Evolutionary conservation across 2,113 vertebrate genomes (phyloP).

Genomic region (Phocoena sinus): DNA sequence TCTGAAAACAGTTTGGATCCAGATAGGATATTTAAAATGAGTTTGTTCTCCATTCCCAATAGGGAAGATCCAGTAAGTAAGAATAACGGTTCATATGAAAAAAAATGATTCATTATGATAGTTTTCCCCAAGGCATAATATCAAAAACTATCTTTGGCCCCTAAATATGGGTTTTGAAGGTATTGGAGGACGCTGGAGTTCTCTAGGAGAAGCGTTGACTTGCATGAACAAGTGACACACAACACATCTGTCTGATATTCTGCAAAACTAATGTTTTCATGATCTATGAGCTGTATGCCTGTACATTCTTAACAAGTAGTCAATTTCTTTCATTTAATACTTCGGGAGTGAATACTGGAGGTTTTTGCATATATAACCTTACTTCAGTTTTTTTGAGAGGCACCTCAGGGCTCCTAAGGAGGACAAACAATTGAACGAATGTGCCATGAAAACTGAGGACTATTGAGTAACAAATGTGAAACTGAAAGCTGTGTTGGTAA

Average conservation of each 20-base stretch:
- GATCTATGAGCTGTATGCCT: background rate
- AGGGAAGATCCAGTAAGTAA: background rate
- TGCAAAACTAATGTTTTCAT: background rate
- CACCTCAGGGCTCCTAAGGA: background rate
- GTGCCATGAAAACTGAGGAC: background rate
- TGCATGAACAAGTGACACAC: background rate
- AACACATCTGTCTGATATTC: background rate
- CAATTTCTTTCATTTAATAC: background rate
- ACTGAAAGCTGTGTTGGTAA: background rate
- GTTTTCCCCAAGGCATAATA: background rate
- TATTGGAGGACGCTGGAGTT: background rate
- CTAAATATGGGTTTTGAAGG: background rate
- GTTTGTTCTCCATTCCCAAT: background rate
- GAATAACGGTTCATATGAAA: background rate
- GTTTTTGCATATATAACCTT: background rate
- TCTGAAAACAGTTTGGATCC: background rate
- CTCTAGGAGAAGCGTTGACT: background rate
- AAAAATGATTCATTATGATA: background rate
- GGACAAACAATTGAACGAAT: background rate
- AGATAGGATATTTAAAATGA: background rate
- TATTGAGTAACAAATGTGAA: background rate
- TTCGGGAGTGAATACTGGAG: background rate
- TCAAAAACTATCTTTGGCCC: background rate
- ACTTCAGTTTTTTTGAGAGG: background rate
- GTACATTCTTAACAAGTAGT: background rate